Evolutionary conservation across 2,113 vertebrate species (phyloP), one percentile per base, ranked within the genome.

Genomic region (Dasypus novemcinctus): DNA sequence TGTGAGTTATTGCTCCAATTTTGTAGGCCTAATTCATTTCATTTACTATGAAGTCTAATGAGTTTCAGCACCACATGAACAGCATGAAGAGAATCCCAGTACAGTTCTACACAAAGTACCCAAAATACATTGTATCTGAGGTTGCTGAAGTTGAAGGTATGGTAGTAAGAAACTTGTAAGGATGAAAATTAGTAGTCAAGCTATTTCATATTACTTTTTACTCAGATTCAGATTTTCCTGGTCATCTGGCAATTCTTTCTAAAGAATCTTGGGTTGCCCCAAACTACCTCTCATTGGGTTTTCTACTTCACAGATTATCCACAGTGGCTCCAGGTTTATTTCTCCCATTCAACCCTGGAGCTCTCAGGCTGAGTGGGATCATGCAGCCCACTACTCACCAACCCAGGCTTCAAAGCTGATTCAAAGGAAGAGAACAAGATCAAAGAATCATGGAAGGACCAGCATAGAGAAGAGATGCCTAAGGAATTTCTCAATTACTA

Each of bases 121-220:
- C 4, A 99, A 91, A 83, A 99, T 98, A 0, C 98, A 80, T 85
- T 94, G 79, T 98, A 97, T 97, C 99, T 99, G 95, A 98, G 98
- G 89, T 99, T 98, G 8, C 98, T 98, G 94, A 99, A 99, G 97
- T 99, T 99, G 96, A 98, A 98, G 98, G 98, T 0, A 96, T 91
- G 0, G 92, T 88, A 17, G 94, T 85, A 25, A 97, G 89, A 63
- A 96, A 97, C 93, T 96, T 98, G 92, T 59, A 97, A 97, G 97
- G 85, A 74, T 43, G 93, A 31, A 83, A 96, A 72, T 78, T 20
- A 84, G 41, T 25, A 66, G 13, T 82, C 75, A 80, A 1, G 0
- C 63, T 33, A 86, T 41, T 91, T 75, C 63, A 21, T 64, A 89
- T 93, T 59, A 46, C 66, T 72, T 75, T 95, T 93, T 38, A 84